phyloP scores from a whole-genome alignment of 2,797 vertebrate species.

The Ispidina picta region DNA sequence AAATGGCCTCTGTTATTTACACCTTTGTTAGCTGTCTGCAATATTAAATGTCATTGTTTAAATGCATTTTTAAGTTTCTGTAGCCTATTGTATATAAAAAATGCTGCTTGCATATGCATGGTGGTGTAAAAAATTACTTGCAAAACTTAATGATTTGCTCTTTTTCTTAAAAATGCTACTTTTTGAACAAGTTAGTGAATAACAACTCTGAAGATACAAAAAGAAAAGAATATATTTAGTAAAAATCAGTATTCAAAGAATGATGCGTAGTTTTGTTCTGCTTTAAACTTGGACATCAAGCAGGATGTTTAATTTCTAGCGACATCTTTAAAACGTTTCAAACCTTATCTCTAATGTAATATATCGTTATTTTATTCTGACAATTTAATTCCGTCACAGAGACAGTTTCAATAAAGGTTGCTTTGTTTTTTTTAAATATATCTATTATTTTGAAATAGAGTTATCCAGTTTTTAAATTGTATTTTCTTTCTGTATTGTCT shows the following conservation, averaged over 20 bases:
- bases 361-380: neutral
- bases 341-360: neutral
- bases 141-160: neutral
- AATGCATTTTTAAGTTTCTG: neutral
- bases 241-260: neutral
- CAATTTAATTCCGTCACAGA: neutral
- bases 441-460: neutral
- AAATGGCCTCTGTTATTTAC: neutral
- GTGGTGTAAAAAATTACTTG: neutral
- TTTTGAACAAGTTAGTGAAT: neutral
- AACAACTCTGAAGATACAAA: neutral
- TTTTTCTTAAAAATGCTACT: neutral
- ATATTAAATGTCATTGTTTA: neutral
- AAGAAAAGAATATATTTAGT: neutral
- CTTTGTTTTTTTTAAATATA: neutral
- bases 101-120: neutral
- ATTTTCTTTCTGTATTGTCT: constrained; percentile 12
- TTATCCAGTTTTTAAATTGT: neutral
- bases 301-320: neutral
- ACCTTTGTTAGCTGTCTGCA: neutral
- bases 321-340: neutral
- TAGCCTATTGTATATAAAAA: neutral
- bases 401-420: too few species aligned
- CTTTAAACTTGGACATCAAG: neutral
- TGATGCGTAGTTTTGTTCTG: neutral